Evolutionary conservation across 2,113 vertebrate species (phyloP).

Genomic region (Archocentrus centrarchus): DNA sequence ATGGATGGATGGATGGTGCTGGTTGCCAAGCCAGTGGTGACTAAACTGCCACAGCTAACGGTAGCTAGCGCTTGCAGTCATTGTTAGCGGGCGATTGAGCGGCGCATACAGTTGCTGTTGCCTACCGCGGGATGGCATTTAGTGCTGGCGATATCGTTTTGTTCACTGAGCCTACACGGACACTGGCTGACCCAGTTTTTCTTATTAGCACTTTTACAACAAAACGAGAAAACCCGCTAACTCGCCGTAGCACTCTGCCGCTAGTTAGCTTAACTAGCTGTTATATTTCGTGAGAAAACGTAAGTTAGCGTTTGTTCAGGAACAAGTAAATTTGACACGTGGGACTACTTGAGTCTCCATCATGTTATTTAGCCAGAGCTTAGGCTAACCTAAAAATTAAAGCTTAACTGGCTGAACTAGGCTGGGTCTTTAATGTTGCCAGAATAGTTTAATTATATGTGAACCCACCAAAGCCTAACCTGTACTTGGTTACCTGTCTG

Average conservation of each 20-base stretch:
- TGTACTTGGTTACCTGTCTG: background rate
- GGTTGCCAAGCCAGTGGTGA: constrained; percentile 7
- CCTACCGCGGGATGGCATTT: background rate
- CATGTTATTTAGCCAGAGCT: background rate
- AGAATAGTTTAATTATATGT: background rate
- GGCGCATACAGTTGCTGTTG: constrained; percentile 15
- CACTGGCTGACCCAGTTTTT: background rate
- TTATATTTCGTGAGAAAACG: background rate
- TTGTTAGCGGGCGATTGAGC: constrained; percentile 59
- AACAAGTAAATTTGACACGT: background rate
- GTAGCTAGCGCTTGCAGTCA: constrained; percentile 39
- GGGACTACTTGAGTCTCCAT: background rate
- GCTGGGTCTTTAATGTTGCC: no score
- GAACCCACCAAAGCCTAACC: background rate
- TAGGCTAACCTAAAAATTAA: background rate
- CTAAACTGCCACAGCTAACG: constrained; percentile 11
- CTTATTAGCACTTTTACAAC: background rate
- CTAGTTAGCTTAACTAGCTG: constrained; percentile 12
- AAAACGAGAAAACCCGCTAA: background rate
- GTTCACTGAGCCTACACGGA: background rate
- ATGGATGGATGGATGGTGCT: background rate
- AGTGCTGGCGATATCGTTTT: background rate
- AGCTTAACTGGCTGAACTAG: background rate
- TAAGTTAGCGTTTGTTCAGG: background rate
- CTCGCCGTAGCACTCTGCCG: background rate